Base-by-base conservation (phyloP, 2,113 vertebrate genomes). In the Hoplias malabaricus region DNA sequence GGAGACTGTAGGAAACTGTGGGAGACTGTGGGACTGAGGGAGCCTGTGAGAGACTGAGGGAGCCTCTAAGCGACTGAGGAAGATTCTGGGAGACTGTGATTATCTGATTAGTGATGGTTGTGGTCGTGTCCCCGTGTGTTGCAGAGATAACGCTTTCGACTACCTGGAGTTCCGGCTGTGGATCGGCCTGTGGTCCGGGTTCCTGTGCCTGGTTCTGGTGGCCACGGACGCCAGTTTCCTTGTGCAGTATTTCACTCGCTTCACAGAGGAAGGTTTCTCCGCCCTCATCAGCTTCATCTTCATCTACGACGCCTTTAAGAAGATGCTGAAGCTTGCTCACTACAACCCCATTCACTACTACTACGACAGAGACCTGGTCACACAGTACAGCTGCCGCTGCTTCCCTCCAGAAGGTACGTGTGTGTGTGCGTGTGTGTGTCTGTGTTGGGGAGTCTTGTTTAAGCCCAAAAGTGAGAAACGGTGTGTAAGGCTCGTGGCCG, bases 201-300 rank as follows among this genome's bases (percentile, higher is more conserved):
- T 96, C 13, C 83, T 96, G 85, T 98, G 95, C 87, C 93, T 99
- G 77, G 5, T 96, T 27, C 92, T 99, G 23, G 97, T 98, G 0
- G 95, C 96, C 46, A 98, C 96, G 0, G 97, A 98, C 0, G 96
- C 96, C 87, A 98, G 96, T 87, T 98, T 98, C 88, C 89, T 99
- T 83, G 96, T 99, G 79, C 95, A 98, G 85, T 98, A 98, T 83
- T 99, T 99, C 81, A 99, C 97, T 0, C 97, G 97, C 1, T 99
- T 99, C 90, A 99, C 96, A 0, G 97, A 99, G 79, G 97, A 99
- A 77, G 97, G 97, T 0, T 99, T 99, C 83, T 97, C 97, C 0
- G 94, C 97, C 1, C 91, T 99, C 8, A 99, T 99, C 86, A 98
- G 96, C 91, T 99, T 99, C 93, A 99, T 99, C 89, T 99, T 99